Base-by-base conservation (phyloP, 2,888 invertebrate species). In the Bombyx huttoni region DNA sequence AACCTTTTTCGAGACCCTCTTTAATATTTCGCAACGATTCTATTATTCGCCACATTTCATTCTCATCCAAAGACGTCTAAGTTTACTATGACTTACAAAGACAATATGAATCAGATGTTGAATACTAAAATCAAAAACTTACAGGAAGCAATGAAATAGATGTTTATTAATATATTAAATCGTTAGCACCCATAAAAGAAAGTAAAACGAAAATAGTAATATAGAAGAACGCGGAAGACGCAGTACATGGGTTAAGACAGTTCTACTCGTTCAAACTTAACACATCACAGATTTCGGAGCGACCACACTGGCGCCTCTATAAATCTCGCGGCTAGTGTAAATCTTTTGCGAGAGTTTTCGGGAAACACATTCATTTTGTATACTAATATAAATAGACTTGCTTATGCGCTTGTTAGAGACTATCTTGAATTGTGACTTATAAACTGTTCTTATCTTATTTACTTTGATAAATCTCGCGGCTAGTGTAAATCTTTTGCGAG, bases 181-280 rank as follows among this genome's bases (percentile, higher is more conserved):
- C 63, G 63, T 69, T 70, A 63, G 63, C 63, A 57, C 64, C 67
- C 66, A 68, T 75, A 70, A 75, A 73, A 54, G 70, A 73, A 67
- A 76, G 73, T 70, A 72, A 73, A 67, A 66, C 70, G 60, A 58
- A 75, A 82, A 80, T 80, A 81, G 79, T 75, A 75, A 79, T 77
- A 66, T 77, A 66, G 64, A 69, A 73, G 78, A 76, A 80, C 71
- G 75, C 80, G 83, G 82, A 83, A 81, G 83, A 81, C 67, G 75
- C 75, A 74, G 77, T 66, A 64, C 58, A 58, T 59, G 56, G 53
- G 61, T 64, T 55, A 58, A 55, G 59, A 56, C 58, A 54, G 59
- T 55, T 61, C 56, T 53, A 58, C 12, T 8, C 56, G 58, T 58
- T 63, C 59, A 58, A 56, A 64, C 61, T 62, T 61, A 69, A 67